These are phyloP conservation scores for Rhagoletis pomonella DNA, from an alignment of 1,140 invertebrate genomes.

Conservation along the genomic window DNA sequence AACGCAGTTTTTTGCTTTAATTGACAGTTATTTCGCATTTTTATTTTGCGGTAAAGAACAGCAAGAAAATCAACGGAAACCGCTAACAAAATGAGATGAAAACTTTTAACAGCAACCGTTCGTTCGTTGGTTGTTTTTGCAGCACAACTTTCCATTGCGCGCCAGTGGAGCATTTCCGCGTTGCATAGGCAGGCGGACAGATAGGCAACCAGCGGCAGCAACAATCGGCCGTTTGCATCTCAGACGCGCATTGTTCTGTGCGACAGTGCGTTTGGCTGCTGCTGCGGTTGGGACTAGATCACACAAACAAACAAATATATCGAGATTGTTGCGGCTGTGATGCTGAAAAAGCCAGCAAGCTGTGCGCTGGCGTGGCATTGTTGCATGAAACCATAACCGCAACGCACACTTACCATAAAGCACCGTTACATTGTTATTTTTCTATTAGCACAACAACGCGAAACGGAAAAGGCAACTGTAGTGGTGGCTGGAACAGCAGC, in stretches of 20 bases:
- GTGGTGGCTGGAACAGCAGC: not conserved
- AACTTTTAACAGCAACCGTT: not conserved
- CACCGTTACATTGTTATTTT: constrained; percentile 52
- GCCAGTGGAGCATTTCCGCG: constrained; percentile 21
- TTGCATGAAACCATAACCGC: constrained; percentile 47
- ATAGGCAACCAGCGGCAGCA: not conserved
- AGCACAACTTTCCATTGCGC: not conserved
- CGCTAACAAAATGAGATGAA: constrained; percentile 13
- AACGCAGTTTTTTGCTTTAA: constrained; percentile 12
- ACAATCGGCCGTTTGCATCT: constrained; percentile 29
- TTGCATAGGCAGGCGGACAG: not conserved
- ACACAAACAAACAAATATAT: not conserved
- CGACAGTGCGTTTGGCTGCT: not conserved
- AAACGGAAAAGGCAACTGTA: constrained; percentile 15
- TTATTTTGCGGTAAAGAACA: not conserved
- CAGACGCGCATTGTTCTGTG: not conserved
- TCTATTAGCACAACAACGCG: constrained; percentile 46
- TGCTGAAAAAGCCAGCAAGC: not conserved
- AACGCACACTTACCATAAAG: constrained; percentile 51
- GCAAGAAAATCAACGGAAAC: constrained; percentile 30
- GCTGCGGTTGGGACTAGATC: not conserved
- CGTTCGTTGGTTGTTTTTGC: not conserved
- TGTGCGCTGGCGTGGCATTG: constrained; percentile 28
- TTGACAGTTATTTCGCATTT: constrained; percentile 39
- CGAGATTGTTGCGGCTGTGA: not conserved